Evolutionary conservation across 2,888 invertebrate species (phyloP), one percentile per base, ranked within the genome.

Genomic region (Incurvaria masculella): DNA sequence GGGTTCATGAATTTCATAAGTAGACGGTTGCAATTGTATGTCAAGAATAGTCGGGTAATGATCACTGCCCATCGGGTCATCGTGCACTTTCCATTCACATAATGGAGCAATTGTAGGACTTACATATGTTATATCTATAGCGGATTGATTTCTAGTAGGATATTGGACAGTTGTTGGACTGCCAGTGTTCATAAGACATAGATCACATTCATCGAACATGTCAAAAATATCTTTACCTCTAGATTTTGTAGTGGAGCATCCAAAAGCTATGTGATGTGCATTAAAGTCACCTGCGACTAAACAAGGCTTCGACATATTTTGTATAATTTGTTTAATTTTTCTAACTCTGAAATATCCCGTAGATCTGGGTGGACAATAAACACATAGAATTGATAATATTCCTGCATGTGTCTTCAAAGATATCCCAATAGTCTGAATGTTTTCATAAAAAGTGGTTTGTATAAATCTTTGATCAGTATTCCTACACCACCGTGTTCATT

Each of bases 31-130:
- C 5, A 23, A 5, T 23, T 23, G 44, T 17, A 51, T 18, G 2
- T 48, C 41, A 19, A 26, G 44, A n/a, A 52, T 47, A n/a, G 51
- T 52, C 21, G 54, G 49, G 23, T 47, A 52, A 42, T 54, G 50
- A 44, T 50, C 50, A 27, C 53, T 52, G 14, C 51, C 49, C 47
- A 51, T 50, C 14, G 46, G 17, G 42, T 53, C 50, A 44, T 51
- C 47, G 42, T 47, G 38, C 2, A 49, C 51, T 19, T 10, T 27
- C 51, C 51, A 52, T 2, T 48, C 23, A 43, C 42, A 48, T 48
- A 17, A 45, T 20, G 23, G 10, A 18, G 45, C 47, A 17, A 21
- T 17, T 10, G 14, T 49, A 8, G 50, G 46, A 40, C 14, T 46
- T 23, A 41, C 26, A 41, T 10, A 46, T 41, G n/a, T 18, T 23